A percentile compares a stretch with the other conserved stretches of the same genome.
phyloP scores from a whole-genome alignment of 2,113 vertebrate genomes.

The Hypomesus transpacificus region DNA sequence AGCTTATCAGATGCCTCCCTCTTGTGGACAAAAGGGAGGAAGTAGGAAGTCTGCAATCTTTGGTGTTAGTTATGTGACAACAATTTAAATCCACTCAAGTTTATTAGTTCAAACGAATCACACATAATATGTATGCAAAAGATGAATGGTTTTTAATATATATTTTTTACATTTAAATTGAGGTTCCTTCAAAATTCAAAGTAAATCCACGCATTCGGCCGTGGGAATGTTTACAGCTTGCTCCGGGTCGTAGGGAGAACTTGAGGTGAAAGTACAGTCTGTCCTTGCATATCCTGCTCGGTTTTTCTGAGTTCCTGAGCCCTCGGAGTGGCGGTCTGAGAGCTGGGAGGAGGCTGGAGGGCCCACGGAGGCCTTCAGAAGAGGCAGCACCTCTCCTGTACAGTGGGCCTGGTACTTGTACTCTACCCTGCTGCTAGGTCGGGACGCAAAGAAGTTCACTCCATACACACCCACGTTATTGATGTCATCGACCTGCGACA shows the following conservation, averaged over 20 bases:
- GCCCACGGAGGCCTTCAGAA: not conserved
- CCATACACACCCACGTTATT: not conserved
- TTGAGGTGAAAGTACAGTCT: not conserved
- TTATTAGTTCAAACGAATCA: too few species aligned
- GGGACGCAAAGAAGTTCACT: not conserved
- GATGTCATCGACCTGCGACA: not conserved
- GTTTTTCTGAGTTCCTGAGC: not conserved
- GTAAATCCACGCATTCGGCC: slow-evolving; percentile 13
- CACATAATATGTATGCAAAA: too few species aligned
- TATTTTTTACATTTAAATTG: too few species aligned
- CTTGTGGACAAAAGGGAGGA: too few species aligned
- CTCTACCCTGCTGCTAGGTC: not conserved
- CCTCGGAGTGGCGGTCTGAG: not conserved
- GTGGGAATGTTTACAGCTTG: slow-evolving; percentile 30
- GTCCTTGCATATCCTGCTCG: not conserved
- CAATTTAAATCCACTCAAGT: too few species aligned
- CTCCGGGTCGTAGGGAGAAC: not conserved
- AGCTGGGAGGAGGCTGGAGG: not conserved
- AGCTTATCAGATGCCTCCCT: too few species aligned
- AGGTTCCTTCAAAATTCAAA: not conserved
- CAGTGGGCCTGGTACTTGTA: not conserved
- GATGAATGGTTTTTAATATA: too few species aligned
- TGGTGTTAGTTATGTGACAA: too few species aligned
- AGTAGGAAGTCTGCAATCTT: too few species aligned
- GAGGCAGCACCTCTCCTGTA: not conserved